phyloP scores from a whole-genome alignment of 2,797 vertebrate genomes.

The Bradypus variegatus region DNA sequence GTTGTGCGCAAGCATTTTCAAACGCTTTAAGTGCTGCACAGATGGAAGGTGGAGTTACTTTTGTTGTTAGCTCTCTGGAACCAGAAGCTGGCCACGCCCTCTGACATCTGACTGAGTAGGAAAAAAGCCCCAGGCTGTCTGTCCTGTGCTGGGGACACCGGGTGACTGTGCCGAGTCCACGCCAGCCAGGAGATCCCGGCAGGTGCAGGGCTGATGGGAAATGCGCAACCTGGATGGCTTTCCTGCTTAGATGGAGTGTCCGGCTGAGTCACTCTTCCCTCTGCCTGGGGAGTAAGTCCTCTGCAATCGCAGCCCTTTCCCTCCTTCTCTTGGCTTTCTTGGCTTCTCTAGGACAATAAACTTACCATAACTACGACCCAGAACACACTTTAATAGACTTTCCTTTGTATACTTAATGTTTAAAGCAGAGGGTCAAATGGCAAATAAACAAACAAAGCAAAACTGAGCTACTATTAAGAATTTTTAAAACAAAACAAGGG shows the following conservation, averaged over 20 bases:
- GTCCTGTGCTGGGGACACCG: constrained; percentile 47
- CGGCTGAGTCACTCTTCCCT: constrained; percentile 31
- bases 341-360: not conserved
- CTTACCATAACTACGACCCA: not conserved
- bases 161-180: constrained; percentile 30
- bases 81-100: constrained; percentile 37
- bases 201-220: constrained; percentile 45
- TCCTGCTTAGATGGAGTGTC: constrained; percentile 4
- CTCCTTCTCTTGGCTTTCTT: not conserved
- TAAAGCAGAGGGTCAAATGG: not conserved
- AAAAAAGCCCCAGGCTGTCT: constrained; percentile 62
- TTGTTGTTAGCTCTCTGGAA: not conserved
- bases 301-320: not conserved
- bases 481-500: not conserved
- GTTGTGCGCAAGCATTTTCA: not conserved
- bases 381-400: not conserved
- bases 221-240: not conserved
- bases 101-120: constrained; percentile 51
- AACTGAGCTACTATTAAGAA: not conserved
- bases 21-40: not conserved
- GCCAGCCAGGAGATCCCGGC: constrained; percentile 52
- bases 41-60: not conserved
- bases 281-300: not conserved
- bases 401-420: not conserved
- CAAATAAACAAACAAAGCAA: not conserved